Evolutionary conservation across 1,140 invertebrate species (phyloP).

Genomic region (Drosophila orena): DNA sequence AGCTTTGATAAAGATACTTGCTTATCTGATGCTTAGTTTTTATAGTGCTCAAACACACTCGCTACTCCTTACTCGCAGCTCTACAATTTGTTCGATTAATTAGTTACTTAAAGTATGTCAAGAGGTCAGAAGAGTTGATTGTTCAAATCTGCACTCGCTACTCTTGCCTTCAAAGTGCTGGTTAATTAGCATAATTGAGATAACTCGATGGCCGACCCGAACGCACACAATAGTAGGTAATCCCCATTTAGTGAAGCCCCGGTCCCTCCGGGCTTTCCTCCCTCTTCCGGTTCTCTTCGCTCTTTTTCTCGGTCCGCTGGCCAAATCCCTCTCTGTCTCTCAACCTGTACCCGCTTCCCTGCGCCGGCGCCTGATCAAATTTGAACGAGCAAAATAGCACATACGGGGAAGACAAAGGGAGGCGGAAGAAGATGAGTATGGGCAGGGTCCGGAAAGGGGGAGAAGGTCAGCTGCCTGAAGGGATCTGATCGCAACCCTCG

Average conservation of each 20-base stretch:
- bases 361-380: slow-evolving; percentile 41
- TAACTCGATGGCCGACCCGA: slow-evolving; percentile 22
- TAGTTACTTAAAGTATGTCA: not conserved
- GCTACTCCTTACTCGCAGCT: not conserved
- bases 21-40: too few relatives aligned
- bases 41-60: not conserved
- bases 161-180: slow-evolving; percentile 1
- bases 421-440: not conserved
- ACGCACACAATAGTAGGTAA: slow-evolving; percentile 33
- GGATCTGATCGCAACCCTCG: slow-evolving; percentile 47
- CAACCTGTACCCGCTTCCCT: slow-evolving; percentile 48
- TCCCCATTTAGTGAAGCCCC: slow-evolving; percentile 20
- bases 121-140: slow-evolving; percentile 2
- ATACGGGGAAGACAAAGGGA: slow-evolving; percentile 4
- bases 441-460: not conserved
- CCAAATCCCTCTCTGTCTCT: slow-evolving; percentile 47
- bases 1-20: not conserved
- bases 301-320: slow-evolving; percentile 21
- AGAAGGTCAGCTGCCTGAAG: slow-evolving; percentile 44
- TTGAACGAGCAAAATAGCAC: slow-evolving; percentile 18
- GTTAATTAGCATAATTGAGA: slow-evolving; percentile 49
- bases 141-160: slow-evolving; percentile 10
- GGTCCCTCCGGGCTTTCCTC: not conserved
- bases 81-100: too few relatives aligned
- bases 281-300: slow-evolving; percentile 19